Conservation (phyloP, 2,888 invertebrate species). For the Apodemia hepburni region DNA sequence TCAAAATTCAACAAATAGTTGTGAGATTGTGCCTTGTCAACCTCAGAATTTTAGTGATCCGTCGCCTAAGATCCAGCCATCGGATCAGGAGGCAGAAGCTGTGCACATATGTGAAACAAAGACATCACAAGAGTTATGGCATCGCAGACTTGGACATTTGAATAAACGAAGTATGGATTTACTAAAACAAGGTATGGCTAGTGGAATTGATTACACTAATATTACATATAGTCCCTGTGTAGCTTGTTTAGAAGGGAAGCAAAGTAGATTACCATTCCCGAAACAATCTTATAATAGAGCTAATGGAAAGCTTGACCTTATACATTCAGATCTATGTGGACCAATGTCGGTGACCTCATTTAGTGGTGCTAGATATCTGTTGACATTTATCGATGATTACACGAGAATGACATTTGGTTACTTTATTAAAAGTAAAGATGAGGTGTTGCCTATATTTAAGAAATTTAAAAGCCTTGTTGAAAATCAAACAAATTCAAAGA, state of each 20-base stretch:
- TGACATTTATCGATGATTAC: conserved; percentile 26
- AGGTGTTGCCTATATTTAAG: conserved; percentile 3
- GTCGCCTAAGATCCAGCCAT: background rate
- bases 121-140: conserved; percentile 25
- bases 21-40: background rate
- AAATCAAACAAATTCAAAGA: conserved; percentile 10
- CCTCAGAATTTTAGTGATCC: too few species aligned
- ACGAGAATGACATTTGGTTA: conserved; percentile 8
- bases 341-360: conserved; percentile 24
- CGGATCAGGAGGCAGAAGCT: background rate
- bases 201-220: conserved; percentile 25
- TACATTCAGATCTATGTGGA: conserved; percentile 29
- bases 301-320: conserved; percentile 23
- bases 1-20: background rate
- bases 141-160: conserved; percentile 27
- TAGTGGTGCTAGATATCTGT: conserved; percentile 18
- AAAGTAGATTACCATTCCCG: conserved; percentile 27
- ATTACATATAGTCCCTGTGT: conserved; percentile 23
- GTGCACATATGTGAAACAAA: conserved; percentile 17
- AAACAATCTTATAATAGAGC: conserved; percentile 22
- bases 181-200: conserved; percentile 27
- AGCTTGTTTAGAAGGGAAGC: conserved; percentile 29
- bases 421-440: conserved; percentile 10
- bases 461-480: background rate
- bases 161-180: conserved; percentile 26